Conservation (phyloP, 2,797 vertebrate species). For the Pipistrellus nathusii region DNA sequence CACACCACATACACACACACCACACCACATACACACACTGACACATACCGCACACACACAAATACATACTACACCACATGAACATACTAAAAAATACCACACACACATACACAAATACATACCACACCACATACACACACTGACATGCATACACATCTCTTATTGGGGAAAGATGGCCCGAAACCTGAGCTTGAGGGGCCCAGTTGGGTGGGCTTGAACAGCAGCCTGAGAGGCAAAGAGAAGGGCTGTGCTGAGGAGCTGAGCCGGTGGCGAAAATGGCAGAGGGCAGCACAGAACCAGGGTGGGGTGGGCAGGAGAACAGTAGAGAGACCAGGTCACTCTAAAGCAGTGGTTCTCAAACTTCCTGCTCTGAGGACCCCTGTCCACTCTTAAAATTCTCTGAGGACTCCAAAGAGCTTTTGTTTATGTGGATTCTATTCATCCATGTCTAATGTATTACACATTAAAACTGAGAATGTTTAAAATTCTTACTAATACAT, state of each 20-base stretch:
- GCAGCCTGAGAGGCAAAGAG: not conserved
- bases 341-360: not conserved
- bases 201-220: not conserved
- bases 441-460: fast-evolving
- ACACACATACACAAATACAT: not conserved
- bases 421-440: not conserved
- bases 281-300: fast-evolving
- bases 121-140: not conserved
- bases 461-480: not conserved
- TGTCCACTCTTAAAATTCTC: not conserved
- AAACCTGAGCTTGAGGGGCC: too few relatives aligned
- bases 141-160: not conserved
- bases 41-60: too few relatives aligned
- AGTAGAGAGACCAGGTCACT: fast-evolving
- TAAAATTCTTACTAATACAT: not conserved
- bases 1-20: not conserved
- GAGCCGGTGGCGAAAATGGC: fast-evolving
- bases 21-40: fast-evolving
- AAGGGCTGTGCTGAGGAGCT: not conserved
- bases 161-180: fast-evolving
- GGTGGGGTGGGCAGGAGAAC: fast-evolving
- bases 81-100: not conserved
- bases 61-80: too few relatives aligned
- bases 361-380: not conserved
- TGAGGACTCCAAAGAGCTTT: not conserved